Base-by-base conservation (phyloP, 1,140 invertebrate genomes). In the Lasioglossum albipes region DNA sequence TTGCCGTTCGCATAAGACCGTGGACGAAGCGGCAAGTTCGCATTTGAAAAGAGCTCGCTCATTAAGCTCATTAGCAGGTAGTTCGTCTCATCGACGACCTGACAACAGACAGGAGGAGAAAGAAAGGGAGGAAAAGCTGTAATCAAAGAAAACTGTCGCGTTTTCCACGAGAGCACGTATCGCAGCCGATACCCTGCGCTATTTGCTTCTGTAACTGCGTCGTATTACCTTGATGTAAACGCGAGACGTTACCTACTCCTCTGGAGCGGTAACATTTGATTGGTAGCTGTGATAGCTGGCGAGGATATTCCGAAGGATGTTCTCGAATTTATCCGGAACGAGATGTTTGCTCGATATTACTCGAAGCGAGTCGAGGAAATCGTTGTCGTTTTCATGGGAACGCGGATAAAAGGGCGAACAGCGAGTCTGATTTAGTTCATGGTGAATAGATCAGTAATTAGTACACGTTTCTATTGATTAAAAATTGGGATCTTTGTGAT, bases 11-110 rank as follows among this genome's bases (percentile, higher is more conserved):
- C 41, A 13, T 7, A 54, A 27, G 59, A 54, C 7, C 61, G 36
- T 59, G 75, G 75, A 22, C 31, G 69, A 57, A 64, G 36, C 49
- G 70, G 70, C 52, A 72, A 74, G 49, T 69, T 64, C 65, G 69
- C 49, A 70, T 73, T 81, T 67, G 36, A 79, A 64, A 36, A 57
- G 81, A 81, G 67, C 66, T 64, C 12, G 42, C 81, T 81, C 78
- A 68, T 83, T 83, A 83, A 54, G 57, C 65, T 83, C 71, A 83
- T 83, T 83, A 81, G 78, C 64, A 62, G 57, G 61, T 65, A 79
- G 70, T 65, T 18, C 62, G 66, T 83, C 81, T 81, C 81, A 81
- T 83, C 81, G 81, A 65, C 65, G 20, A 81, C 75, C 57, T 69
- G 66, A 65, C 57, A 79, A 81, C 64, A 36, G 31, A 54, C 31